Percentiles rank a stretch among this genome's conserved stretches.
Conservation (phyloP, 2,797 vertebrate genomes). For the Champsocephalus gunnari region DNA sequence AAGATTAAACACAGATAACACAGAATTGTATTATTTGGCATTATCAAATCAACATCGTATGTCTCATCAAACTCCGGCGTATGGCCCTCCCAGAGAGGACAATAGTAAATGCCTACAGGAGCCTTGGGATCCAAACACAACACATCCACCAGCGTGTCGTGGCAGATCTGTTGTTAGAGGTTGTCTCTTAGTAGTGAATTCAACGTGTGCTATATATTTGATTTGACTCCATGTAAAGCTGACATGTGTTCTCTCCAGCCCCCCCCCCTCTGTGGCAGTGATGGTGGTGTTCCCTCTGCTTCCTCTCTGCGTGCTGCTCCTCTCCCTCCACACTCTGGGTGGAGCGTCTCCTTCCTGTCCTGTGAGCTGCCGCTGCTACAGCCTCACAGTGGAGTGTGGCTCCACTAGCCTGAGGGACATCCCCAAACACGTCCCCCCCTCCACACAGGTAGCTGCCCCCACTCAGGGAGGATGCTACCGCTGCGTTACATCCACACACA, state of each 20-base stretch:
- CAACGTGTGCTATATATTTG: too few species aligned
- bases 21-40: too few species aligned
- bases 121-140: too few species aligned
- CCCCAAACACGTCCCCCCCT: constrained; percentile 82
- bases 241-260: constrained; percentile 1
- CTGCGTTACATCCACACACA: not conserved
- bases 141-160: too few species aligned
- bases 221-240: not conserved
- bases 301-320: constrained; percentile 59
- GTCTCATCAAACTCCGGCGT: too few species aligned
- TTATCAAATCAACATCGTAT: too few species aligned
- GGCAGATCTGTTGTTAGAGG: too few species aligned
- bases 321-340: constrained; percentile 45
- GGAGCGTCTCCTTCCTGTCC: constrained; percentile 78
- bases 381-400: constrained; percentile 90
- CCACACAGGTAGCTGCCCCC: constrained; percentile 81
- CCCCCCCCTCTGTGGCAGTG: constrained; percentile 16
- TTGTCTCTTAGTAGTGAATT: too few species aligned
- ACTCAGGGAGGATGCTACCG: not conserved
- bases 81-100: too few species aligned
- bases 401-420: constrained; percentile 81
- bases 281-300: constrained; percentile 59
- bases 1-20: too few species aligned
- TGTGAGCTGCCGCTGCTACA: constrained; percentile 87
- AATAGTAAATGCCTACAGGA: too few species aligned